Evolutionary conservation across 2,888 invertebrate genomes (phyloP), one percentile per base, ranked within the genome.

Genomic region (Tachystola acroxantha): DNA sequence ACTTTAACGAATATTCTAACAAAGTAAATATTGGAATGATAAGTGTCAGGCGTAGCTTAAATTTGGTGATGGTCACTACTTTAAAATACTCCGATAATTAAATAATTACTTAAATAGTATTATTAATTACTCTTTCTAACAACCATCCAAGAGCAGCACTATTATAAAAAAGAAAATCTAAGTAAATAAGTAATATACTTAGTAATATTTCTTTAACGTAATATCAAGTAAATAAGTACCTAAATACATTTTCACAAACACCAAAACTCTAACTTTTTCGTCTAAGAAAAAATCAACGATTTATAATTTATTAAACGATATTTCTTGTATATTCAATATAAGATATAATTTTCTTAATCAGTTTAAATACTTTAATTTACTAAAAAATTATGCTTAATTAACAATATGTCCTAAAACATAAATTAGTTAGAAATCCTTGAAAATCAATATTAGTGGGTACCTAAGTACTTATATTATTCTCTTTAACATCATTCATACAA

Each of bases 1-100:
- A 10, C 2, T 40, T 42, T 37, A 12, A 34, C 41, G 37, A 33
- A 12, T 20, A 32, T 10, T 37, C 44, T 43, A 53, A 52, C 51
- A 50, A 53, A 49, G 38, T 42, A 54, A 45, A 51, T 41, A 57
- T 64, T 75, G 79, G 79, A 79, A 79, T 79, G 79, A 74, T 48
- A 46, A 43, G 50, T 57, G 42, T 57, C 53, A 61, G 58, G 58
- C 45, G 44, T 46, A 48, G 34, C 42, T 37, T 39, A 40, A 34
- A 41, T 42, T 50, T 57, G 60, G 64, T 67, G 67, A 70, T 66
- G 53, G 52, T 52, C 53, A 57, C 58, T 64, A 66, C 62, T 58
- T 65, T 70, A 57, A 70, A 71, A 67, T 72, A 72, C 54, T 68
- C 57, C 62, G 55, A 51, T 45, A 22, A 24, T 24, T 45, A 47